These are phyloP conservation scores for Sisyra terminalis DNA, from an alignment of 2,888 invertebrate species.

Conservation along the genomic window DNA sequence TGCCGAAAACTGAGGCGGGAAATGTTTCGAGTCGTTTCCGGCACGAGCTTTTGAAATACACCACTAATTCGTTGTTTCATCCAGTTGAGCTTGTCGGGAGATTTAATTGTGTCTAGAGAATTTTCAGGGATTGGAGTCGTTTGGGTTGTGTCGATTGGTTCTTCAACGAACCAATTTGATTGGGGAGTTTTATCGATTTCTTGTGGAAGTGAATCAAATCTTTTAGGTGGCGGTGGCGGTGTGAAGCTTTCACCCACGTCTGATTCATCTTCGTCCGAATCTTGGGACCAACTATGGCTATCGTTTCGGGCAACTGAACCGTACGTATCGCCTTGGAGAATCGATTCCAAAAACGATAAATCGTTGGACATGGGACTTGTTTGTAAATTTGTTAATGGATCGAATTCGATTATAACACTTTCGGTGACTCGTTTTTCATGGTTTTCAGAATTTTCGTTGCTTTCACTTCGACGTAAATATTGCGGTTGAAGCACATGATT, in stretches of 20 bases:
- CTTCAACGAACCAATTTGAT: conserved; percentile 2
- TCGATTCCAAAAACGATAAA: conserved; percentile 43
- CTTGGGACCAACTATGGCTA: conserved; percentile 28
- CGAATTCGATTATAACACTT: conserved; percentile 58
- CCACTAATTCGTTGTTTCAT: conserved; percentile 20
- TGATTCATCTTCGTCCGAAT: conserved; percentile 29
- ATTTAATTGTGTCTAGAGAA: conserved; percentile 15
- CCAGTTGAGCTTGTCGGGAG: conserved; percentile 4
- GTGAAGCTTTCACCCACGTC: conserved; percentile 29
- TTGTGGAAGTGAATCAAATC: conserved; percentile 44
- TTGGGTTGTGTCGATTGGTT: conserved; percentile 10
- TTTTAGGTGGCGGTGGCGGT: conserved; percentile 43
- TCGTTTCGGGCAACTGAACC: conserved; percentile 34
- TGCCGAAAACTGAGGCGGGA: conserved; percentile 19
- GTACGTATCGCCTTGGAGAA: conserved; percentile 51
- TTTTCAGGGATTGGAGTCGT: conserved; percentile 18
- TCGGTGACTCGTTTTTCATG: conserved; percentile 23
- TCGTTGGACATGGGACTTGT: conserved; percentile 34
- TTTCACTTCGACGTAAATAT: conserved; percentile 18
- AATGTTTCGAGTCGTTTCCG: conserved; percentile 26
- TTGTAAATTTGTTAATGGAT: conserved; percentile 28
- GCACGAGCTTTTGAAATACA: conserved; percentile 32
- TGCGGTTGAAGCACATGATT: conserved; percentile 22
- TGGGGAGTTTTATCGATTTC: conserved; percentile 22
- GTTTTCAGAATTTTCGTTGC: conserved; percentile 14